Percentiles rank a stretch among this genome's conserved stretches.
Conservation (phyloP, 2,113 vertebrate genomes). For the Megaptera novaeangliae region DNA sequence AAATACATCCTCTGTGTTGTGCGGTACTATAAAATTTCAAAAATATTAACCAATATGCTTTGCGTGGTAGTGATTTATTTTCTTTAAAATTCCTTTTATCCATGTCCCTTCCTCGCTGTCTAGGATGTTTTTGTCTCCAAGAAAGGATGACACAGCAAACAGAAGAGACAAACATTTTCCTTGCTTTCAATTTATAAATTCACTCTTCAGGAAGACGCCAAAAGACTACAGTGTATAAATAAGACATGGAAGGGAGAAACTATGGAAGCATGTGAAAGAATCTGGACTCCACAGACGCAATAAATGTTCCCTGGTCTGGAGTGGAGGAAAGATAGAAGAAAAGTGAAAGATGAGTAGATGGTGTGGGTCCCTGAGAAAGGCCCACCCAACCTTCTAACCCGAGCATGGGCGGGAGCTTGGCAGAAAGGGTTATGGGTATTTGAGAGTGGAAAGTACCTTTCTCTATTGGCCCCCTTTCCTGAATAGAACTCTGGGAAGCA, state of each 20-base stretch:
- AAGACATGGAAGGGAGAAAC: background rate
- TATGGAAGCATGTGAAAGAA: background rate
- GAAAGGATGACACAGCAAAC: background rate
- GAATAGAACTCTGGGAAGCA: background rate
- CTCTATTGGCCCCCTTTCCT: background rate
- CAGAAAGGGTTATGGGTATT: background rate
- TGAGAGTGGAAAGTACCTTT: background rate
- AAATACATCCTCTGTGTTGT: background rate
- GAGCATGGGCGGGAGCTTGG: background rate
- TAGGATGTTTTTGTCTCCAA: background rate
- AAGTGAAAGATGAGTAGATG: background rate
- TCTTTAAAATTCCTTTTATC: background rate
- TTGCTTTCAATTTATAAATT: background rate
- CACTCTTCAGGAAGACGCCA: background rate
- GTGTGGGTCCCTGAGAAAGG: background rate
- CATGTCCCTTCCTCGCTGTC: background rate
- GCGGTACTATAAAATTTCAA: background rate
- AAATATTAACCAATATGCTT: background rate
- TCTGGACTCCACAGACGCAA: background rate
- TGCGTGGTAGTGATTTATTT: background rate
- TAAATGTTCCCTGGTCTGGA: background rate
- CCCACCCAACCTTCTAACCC: background rate
- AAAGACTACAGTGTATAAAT: background rate
- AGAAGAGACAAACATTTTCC: background rate
- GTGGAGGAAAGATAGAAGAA: background rate